Percentiles rank a stretch among this genome's conserved stretches.
Evolutionary conservation across 2,888 invertebrate species (phyloP).

Genomic region (Nemotelus nigrinus): DNA sequence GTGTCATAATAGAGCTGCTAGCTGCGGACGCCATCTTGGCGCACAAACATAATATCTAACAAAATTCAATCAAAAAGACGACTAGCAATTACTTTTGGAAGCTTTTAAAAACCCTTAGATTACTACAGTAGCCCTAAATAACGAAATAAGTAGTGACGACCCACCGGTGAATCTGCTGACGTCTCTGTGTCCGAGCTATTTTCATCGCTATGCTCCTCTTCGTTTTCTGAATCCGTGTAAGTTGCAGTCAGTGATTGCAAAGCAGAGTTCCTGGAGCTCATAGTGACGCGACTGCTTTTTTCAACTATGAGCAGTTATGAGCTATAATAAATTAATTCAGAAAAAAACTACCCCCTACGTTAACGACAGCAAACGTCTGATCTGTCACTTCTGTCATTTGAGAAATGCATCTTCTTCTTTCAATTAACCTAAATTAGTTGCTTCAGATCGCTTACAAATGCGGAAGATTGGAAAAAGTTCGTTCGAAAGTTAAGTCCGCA

Average conservation of each 20-base stretch:
- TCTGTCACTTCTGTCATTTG: not conserved
- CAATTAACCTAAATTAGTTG: not conserved
- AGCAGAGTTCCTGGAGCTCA: conserved; percentile 66
- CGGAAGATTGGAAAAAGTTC: no score
- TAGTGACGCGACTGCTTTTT: conserved; percentile 4
- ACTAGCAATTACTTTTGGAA: no score
- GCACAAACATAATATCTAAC: no score
- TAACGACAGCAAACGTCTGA: no score
- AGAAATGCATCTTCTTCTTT: not conserved
- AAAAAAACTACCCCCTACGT: not conserved
- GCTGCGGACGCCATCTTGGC: no score
- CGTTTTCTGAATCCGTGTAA: conserved; percentile 91
- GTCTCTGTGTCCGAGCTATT: conserved; percentile 63
- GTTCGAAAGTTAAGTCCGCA: no score
- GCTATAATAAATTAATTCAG: not conserved
- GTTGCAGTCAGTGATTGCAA: conserved; percentile 87
- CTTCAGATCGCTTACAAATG: no score
- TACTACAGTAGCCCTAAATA: no score
- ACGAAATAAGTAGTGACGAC: no score
- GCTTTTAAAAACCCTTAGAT: no score
- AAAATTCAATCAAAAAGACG: no score
- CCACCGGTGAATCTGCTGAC: conserved; percentile 59
- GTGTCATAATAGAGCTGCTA: no score
- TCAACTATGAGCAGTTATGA: not conserved
- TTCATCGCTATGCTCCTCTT: conserved; percentile 69